phyloP scores from a whole-genome alignment of 2,888 invertebrate species.

The Formica aserva region DNA sequence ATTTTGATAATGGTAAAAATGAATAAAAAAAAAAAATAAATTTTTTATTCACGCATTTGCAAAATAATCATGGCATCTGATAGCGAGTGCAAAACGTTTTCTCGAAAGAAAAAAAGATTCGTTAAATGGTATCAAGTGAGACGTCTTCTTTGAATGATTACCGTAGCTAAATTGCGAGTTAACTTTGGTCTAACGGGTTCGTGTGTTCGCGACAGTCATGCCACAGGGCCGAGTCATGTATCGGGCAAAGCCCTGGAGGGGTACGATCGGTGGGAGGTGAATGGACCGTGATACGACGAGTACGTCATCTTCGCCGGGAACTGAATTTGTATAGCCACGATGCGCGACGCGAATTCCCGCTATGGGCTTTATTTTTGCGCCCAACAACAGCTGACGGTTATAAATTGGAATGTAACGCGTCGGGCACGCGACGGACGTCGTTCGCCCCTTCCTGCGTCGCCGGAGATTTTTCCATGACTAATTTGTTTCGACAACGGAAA shows the following conservation, averaged over 20 bases:
- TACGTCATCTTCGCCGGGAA: slow-evolving; percentile 60
- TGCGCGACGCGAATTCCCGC: slow-evolving; percentile 57
- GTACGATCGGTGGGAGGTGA: slow-evolving; percentile 46
- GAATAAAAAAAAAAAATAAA: slow-evolving; percentile 10
- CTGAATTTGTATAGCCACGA: slow-evolving; percentile 53
- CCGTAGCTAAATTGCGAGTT: slow-evolving; percentile 78
- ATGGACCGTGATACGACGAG: slow-evolving; percentile 66
- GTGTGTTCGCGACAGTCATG: slow-evolving; percentile 79
- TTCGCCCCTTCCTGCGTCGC: slow-evolving; percentile 43
- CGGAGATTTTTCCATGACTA: slow-evolving; percentile 18
- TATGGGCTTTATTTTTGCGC: slow-evolving; percentile 77
- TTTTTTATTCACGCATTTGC: slow-evolving; percentile 52
- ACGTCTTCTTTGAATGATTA: slow-evolving; percentile 76
- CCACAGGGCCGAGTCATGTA: slow-evolving; percentile 76
- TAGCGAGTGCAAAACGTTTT: slow-evolving; percentile 58
- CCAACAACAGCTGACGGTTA: slow-evolving; percentile 75
- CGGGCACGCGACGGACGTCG: slow-evolving; percentile 62
- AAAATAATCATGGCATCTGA: slow-evolving; percentile 67
- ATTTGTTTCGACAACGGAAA: slow-evolving; percentile 37
- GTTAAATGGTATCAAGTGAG: slow-evolving; percentile 77
- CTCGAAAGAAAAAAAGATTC: slow-evolving; percentile 60
- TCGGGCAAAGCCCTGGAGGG: slow-evolving; percentile 62
- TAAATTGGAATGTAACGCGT: slow-evolving; percentile 80
- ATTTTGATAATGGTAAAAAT: slow-evolving; percentile 59
- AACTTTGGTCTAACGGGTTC: slow-evolving; percentile 77